Evolutionary conservation across 2,888 invertebrate species (phyloP).

Genomic region (Agrochola litura): DNA sequence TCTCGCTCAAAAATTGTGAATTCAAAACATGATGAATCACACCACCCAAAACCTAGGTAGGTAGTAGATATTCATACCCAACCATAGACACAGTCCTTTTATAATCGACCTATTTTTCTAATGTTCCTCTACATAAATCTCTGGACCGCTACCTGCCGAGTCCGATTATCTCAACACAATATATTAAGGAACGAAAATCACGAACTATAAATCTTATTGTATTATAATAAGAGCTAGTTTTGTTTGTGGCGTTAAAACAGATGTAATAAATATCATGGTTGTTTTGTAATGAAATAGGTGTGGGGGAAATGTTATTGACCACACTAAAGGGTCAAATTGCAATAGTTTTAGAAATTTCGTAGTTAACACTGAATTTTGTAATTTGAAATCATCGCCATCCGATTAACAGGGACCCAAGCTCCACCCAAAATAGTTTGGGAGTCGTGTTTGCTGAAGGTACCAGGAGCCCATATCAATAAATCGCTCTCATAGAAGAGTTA

Average conservation of each 20-base stretch:
- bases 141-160: constrained; percentile 34
- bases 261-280: background rate
- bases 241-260: background rate
- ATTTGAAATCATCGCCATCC: constrained; percentile 31
- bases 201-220: background rate
- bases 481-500: background rate
- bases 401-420: constrained; percentile 17
- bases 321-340: constrained; percentile 32
- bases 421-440: constrained; percentile 8
- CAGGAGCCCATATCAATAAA: constrained; percentile 29
- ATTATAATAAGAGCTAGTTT: constrained; percentile 3
- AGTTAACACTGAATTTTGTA: constrained; percentile 35
- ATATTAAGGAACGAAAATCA: constrained; percentile 2
- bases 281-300: constrained; percentile 16
- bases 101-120: constrained; percentile 41
- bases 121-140: constrained; percentile 35
- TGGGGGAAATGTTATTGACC: constrained; percentile 20
- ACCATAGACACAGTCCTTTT: constrained; percentile 4
- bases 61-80: background rate
- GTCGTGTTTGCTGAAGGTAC: constrained; percentile 1
- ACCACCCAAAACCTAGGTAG: background rate
- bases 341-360: constrained; percentile 37
- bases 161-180: constrained; percentile 28
- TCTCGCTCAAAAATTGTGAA: background rate
- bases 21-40: background rate